Base-by-base conservation (phyloP, 2,888 invertebrate species). In the Morpho achilles region DNA sequence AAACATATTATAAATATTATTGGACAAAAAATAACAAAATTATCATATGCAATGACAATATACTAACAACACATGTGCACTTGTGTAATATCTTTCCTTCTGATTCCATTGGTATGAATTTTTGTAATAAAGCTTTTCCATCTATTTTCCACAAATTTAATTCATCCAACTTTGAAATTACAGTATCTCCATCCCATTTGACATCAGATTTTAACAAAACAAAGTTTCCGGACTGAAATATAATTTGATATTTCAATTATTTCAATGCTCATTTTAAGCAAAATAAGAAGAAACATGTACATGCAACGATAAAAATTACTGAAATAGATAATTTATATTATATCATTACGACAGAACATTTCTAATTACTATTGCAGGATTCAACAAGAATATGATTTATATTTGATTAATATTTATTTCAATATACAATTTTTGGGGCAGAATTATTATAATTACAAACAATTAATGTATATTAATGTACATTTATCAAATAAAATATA, bases 101-200 rank as follows among this genome's bases (percentile, higher is more conserved):
- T 62, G 92, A 91, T 75, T 92, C 91, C 84, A 92, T 91, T 43
- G 93, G 92, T 69, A 94, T 92, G 80, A 92, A 94, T 74, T 94
- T 94, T 75, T 94, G 94, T 69, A 94, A 77, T 73, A 94, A 87
- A 62, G 93, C 92, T 73, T 93, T 93, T 48, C 92, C 93, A 81
- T 94, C 94, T 64, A 94, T 93, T 82, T 93, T 93, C 94, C 94
- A 94, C 72, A 94, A 87, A 67, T 93, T 92, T 61, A 93, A 89
- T 72, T 92, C 91, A 87, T 88, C 87, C 77, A 90, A 70, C 65
- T 91, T 91, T 53, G 91, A 88, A 67, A 82, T 79, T 32, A 91
- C 92, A 62, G 90, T 92, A 56, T 91, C 90, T 57, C 92, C 93
- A 70, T 92, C 91, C 85, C 91, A 91, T 74, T 92, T 91, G 22